phyloP scores from a whole-genome alignment of 2,113 vertebrate species.

The Chrysemys picta region DNA sequence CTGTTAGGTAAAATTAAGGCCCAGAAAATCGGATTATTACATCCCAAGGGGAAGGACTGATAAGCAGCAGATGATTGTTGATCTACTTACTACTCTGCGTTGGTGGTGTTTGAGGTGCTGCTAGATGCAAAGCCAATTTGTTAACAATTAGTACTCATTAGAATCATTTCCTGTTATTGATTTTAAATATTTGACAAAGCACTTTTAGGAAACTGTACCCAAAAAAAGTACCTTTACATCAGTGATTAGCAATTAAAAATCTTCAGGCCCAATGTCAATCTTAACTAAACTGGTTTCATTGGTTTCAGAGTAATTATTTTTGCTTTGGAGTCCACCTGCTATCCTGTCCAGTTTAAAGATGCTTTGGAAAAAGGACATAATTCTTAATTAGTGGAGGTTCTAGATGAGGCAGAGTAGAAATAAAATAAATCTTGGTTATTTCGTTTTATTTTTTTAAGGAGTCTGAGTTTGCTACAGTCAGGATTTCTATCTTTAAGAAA shows the following conservation, averaged over 20 bases:
- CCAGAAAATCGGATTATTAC: constrained; percentile 89
- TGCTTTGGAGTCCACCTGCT: constrained; percentile 68
- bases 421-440: constrained; percentile 47
- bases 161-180: constrained; percentile 82
- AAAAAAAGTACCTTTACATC: constrained; percentile 24
- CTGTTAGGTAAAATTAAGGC: constrained; percentile 87
- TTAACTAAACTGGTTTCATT: constrained; percentile 64
- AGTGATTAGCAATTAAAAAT: constrained; percentile 68
- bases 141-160: constrained; percentile 92
- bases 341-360: constrained; percentile 66
- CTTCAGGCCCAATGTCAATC: constrained; percentile 62
- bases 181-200: constrained; percentile 75
- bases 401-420: constrained; percentile 36
- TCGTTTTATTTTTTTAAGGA: background rate
- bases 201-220: constrained; percentile 60
- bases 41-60: constrained; percentile 81
- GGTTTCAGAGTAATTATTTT: constrained; percentile 77
- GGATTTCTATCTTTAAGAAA: background rate
- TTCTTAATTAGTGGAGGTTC: constrained; percentile 68
- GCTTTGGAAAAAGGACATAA: constrained; percentile 51
- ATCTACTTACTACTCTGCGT: constrained; percentile 76
- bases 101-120: constrained; percentile 75
- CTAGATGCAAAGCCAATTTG: constrained; percentile 88
- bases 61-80: constrained; percentile 86
- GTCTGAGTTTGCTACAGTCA: background rate